Evolutionary conservation across 23 tunicate genomes (phyloP).

Genomic region (Corella eumyota): DNA sequence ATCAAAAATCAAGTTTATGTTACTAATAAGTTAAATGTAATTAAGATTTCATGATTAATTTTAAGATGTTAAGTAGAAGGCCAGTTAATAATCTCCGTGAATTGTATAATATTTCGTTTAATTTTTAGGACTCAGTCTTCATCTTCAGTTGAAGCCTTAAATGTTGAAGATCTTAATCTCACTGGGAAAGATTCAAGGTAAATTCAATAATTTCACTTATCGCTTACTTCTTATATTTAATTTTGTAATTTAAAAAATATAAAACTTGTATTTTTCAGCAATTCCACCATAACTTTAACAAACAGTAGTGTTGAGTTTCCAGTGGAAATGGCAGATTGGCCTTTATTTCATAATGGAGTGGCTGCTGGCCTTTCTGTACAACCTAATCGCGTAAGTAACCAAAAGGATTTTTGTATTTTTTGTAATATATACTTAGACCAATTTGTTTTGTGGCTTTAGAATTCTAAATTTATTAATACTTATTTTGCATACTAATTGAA

Average conservation of each 20-base stretch:
- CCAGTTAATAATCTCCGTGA: too few relatives aligned
- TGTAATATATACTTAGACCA: too few relatives aligned
- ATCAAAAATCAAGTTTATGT: too few relatives aligned
- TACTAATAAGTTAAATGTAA: too few relatives aligned
- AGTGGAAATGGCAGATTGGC: constrained; percentile 57
- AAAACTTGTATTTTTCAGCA: constrained; percentile 20
- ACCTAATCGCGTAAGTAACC: constrained; percentile 19
- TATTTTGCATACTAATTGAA: neutral
- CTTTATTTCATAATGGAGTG: constrained; percentile 77
- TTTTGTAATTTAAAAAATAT: neutral
- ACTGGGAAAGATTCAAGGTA: constrained; percentile 60
- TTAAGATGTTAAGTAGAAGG: too few relatives aligned
- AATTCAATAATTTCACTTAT: constrained; percentile 1
- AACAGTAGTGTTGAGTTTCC: constrained; percentile 55
- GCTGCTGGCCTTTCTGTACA: constrained; percentile 60
- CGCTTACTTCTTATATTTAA: neutral
- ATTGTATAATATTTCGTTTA: neutral
- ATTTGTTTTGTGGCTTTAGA: neutral
- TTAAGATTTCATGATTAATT: neutral
- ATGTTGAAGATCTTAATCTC: constrained; percentile 35
- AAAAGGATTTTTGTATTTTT: too few relatives aligned
- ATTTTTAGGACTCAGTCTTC: constrained; percentile 33
- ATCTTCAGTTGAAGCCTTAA: constrained; percentile 29
- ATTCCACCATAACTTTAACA: constrained; percentile 33
- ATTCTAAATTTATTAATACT: neutral